Evolutionary conservation across 2,113 vertebrate genomes (phyloP), one percentile per base, ranked within the genome.

Genomic region (Lophochroa leadbeateri): DNA sequence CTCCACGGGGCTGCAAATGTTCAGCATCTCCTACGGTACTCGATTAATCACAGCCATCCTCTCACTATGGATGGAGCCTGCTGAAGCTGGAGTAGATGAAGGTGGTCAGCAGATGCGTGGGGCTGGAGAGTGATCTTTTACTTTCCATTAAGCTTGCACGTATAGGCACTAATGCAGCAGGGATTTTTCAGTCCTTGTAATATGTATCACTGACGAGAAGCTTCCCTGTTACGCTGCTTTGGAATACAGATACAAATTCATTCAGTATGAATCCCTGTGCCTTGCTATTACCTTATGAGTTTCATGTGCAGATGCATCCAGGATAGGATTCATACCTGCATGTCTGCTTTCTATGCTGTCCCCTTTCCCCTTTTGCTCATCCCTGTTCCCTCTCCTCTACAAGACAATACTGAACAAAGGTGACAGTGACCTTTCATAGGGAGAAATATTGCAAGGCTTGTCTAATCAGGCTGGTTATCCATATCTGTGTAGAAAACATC

Each of bases 21-120:
- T 78, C 89, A 31, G 74, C 89, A 63, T 75, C 90, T 96, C 93
- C 95, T 85, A 29, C 35, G 37, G 92, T 5, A 82, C 89, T 82
- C 37, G 86, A 96, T 96, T 95, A 95, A 97, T 97, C 95, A 91
- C 7, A 55, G 24, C 87, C 79, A 12, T 29, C 91, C 86, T 46
- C 86, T 39, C 47, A 0, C 71, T 64, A 21, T 10, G 11, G 43
- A 2, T 11, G 75, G 67, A 90, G 69, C 86, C 86, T 41, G 60
- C 67, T 13, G 17, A 82, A 89, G 87, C 67, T 3, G 0, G 8
- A 35, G 50, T 86, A 82, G 88, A 80, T 25, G 78, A 88, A 79
- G 93, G 92, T 93, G 92, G 78, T 33, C 97, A 97, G 95, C 93
- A 92, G 90, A 86, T 90, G 79, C 41, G 86, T 31, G 78, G 88